phyloP scores from a whole-genome alignment of 2,113 vertebrate species.

The Syngnathus typhle region DNA sequence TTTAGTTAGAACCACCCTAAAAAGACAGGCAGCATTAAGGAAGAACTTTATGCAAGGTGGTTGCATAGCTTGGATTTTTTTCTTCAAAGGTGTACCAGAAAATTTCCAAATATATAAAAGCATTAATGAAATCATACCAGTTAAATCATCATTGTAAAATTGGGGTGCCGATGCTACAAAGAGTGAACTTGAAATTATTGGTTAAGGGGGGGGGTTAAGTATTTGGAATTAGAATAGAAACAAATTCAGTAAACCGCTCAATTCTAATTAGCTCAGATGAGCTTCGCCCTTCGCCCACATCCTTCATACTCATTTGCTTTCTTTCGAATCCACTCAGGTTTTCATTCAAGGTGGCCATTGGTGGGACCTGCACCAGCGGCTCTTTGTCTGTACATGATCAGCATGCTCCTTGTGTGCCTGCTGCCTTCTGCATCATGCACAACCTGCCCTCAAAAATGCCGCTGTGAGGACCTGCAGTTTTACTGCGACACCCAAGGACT shows the following conservation, averaged over 20 bases:
- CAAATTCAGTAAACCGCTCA: background rate
- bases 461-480: constrained; percentile 99
- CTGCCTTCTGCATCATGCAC: constrained; percentile 93
- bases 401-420: constrained; percentile 96
- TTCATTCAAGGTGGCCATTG: constrained; percentile 99
- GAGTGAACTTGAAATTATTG: background rate
- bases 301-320: constrained; percentile 63
- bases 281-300: constrained; percentile 54
- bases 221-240: background rate
- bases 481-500: constrained; percentile 99
- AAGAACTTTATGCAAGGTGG: background rate
- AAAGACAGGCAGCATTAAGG: background rate
- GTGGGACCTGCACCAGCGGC: constrained; percentile 97
- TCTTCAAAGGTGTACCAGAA: background rate
- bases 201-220: no score
- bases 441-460: constrained; percentile 99
- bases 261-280: constrained; percentile 34
- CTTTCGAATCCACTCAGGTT: constrained; percentile 92
- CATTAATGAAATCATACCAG: background rate
- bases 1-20: background rate
- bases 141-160: background rate
- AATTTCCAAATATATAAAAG: background rate
- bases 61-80: background rate
- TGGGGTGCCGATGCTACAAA: background rate
- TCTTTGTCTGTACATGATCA: constrained; percentile 96